Percentiles rank a stretch among this genome's conserved stretches.
These are phyloP conservation scores for Thryonomys swinderianus DNA, from an alignment of 2,113 vertebrate species.

Conservation along the genomic window DNA sequence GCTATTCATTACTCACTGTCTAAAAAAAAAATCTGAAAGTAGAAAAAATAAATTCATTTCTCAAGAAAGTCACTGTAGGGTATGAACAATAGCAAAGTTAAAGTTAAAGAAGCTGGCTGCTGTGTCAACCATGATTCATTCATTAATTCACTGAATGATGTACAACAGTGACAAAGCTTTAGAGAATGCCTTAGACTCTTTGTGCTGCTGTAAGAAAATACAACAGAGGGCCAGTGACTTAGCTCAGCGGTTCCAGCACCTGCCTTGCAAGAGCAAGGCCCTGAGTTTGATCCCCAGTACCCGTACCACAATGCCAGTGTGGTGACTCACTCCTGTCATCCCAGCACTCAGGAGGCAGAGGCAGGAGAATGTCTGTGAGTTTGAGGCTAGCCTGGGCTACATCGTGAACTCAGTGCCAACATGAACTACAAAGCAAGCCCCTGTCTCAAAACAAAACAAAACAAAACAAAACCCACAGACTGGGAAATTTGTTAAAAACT, in stretches of 20 bases:
- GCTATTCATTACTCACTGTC: neutral
- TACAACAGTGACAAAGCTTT: neutral
- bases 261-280: no score
- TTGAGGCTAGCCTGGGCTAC: no score
- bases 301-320: no score
- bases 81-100: neutral
- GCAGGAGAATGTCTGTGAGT: no score
- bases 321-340: no score
- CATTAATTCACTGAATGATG: neutral
- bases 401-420: no score
- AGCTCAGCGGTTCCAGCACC: no score
- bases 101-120: neutral
- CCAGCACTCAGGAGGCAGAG: no score
- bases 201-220: neutral
- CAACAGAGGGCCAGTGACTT: no score
- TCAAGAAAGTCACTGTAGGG: neutral
- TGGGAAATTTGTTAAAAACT: neutral
- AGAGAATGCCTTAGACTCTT: neutral
- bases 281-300: no score
- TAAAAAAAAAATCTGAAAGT: neutral
- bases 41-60: neutral
- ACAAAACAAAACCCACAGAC: neutral
- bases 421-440: no score
- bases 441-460: no score
- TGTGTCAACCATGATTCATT: neutral